These are phyloP conservation scores for Pelosia muscerda DNA, from an alignment of 2,888 invertebrate species.

Conservation along the genomic window DNA sequence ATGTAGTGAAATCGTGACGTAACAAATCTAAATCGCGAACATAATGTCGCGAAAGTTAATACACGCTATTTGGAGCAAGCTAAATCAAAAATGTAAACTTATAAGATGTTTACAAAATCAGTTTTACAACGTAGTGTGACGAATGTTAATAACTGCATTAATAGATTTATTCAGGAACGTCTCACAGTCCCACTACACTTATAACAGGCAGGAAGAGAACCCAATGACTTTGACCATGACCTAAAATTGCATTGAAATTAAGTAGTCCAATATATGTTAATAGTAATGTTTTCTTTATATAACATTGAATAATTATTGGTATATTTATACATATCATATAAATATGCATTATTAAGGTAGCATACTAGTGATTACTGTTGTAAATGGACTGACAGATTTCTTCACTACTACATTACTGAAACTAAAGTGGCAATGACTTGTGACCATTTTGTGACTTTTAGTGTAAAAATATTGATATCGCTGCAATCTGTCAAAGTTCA, in stretches of 20 bases:
- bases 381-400: no score
- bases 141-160: not conserved
- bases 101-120: conserved; percentile 37
- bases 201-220: not conserved
- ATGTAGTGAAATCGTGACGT: conserved; percentile 35
- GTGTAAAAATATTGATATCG: no score
- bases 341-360: no score
- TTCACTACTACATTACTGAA: no score
- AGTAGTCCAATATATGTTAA: not conserved
- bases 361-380: no score
- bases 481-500: no score
- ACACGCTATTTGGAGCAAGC: conserved; percentile 19
- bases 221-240: conserved; percentile 8
- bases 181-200: no score
- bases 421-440: no score
- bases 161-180: not conserved
- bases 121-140: conserved; percentile 4
- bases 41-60: conserved; percentile 14
- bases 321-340: not conserved
- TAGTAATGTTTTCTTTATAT: not conserved
- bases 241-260: not conserved
- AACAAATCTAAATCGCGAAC: conserved; percentile 20
- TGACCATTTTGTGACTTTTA: no score
- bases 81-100: conserved; percentile 30
- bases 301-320: not conserved